Evolutionary conservation across 2,113 vertebrate species (phyloP).

Genomic region (Chloropsis cyanopogon): DNA sequence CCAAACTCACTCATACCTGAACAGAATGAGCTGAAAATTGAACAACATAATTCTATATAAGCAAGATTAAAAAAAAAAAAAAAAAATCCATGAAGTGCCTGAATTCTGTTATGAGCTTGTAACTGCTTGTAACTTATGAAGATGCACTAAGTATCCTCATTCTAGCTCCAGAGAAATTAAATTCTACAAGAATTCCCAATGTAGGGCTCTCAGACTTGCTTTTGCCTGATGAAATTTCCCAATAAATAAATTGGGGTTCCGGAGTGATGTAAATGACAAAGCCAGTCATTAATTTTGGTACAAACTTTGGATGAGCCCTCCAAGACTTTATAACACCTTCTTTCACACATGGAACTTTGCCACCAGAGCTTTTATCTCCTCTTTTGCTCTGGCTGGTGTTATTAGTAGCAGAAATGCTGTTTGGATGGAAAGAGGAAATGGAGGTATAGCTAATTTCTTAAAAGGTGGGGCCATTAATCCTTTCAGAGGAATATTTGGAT

Average conservation of each 20-base stretch:
- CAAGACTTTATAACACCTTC: conserved; percentile 60
- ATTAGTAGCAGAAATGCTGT: conserved; percentile 39
- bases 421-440: conserved; percentile 61
- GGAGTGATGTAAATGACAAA: not conserved
- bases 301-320: not conserved
- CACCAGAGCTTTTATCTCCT: conserved; percentile 67
- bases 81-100: not conserved
- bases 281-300: conserved; percentile 25
- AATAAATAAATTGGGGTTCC: not conserved
- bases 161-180: not conserved
- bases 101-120: not conserved
- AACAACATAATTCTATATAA: not conserved
- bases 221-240: not conserved
- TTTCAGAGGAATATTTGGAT: not conserved
- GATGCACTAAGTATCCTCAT: not conserved
- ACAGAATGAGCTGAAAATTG: not conserved
- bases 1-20: not conserved
- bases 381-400: conserved; percentile 35
- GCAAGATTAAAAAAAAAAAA: not conserved
- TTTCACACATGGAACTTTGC: conserved; percentile 49
- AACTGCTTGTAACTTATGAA: not conserved
- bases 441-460: conserved; percentile 50
- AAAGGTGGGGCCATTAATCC: conserved; percentile 45
- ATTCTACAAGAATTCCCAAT: not conserved
- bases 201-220: not conserved